Evolutionary conservation across 2,113 vertebrate genomes (phyloP).

Genomic region (Leptobrachium leishanense): DNA sequence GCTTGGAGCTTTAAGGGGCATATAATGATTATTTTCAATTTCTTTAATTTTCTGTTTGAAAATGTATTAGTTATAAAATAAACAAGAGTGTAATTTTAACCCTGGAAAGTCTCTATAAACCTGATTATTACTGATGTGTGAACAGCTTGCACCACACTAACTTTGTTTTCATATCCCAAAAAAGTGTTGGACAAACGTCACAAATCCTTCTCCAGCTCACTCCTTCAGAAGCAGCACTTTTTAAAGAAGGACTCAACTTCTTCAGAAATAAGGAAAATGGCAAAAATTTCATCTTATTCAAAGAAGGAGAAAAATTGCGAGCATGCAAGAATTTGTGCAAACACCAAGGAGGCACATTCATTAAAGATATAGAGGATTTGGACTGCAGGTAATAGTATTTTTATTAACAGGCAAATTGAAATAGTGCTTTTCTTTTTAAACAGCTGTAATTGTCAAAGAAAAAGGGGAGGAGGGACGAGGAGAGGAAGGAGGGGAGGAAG

Average conservation of each 20-base stretch:
- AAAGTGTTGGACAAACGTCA: constrained; percentile 54
- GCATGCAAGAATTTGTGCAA: constrained; percentile 77
- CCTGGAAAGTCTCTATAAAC: no score
- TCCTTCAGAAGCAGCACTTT: constrained; percentile 48
- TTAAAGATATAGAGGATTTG: constrained; percentile 75
- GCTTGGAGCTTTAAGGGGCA: no score
- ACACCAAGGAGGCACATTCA: constrained; percentile 77
- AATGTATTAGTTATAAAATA: no score
- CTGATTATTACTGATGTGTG: no score
- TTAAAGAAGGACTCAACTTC: constrained; percentile 74
- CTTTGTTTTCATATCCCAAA: background rate
- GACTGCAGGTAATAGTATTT: constrained; percentile 59
- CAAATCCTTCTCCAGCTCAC: constrained; percentile 61
- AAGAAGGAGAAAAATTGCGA: constrained; percentile 50
- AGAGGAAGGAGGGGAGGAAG: no score
- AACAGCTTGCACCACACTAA: no score
- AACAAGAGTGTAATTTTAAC: no score
- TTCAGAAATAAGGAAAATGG: constrained; percentile 62
- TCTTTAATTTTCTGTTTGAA: no score
- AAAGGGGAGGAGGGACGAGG: no score
- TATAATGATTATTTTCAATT: no score
- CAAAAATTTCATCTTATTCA: constrained; percentile 72
- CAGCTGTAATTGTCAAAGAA: no score
- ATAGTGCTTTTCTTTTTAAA: no score
- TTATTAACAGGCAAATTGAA: background rate